Evolutionary conservation across 1,140 invertebrate genomes (phyloP).

Genomic region (Pogonus chalceus): DNA sequence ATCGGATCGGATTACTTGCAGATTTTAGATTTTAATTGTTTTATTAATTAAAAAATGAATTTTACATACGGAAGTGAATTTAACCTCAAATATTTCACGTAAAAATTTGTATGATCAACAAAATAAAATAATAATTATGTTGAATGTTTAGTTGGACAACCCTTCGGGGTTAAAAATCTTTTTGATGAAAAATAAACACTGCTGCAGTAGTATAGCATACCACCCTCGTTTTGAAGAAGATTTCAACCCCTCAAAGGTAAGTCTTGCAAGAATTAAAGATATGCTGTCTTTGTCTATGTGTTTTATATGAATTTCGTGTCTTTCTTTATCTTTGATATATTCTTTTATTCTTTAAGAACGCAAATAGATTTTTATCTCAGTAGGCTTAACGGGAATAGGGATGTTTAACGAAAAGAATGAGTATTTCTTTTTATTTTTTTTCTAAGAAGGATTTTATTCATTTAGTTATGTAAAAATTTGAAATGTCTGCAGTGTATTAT

Average conservation of each 20-base stretch:
- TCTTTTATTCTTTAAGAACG: constrained; percentile 1
- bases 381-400: background rate
- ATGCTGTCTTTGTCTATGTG: background rate
- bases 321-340: background rate
- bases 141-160: constrained; percentile 16
- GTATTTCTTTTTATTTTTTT: background rate
- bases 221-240: background rate
- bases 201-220: background rate
- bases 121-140: background rate
- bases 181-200: constrained; percentile 32
- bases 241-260: background rate
- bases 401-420: background rate
- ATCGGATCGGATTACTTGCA: no score
- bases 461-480: background rate
- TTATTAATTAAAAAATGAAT: no score
- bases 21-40: no score
- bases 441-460: background rate
- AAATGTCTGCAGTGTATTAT: no score
- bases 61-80: no score
- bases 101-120: no score
- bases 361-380: background rate
- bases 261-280: constrained; percentile 4
- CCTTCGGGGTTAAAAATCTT: constrained; percentile 27
- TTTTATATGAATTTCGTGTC: background rate
- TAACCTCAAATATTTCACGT: no score